Evolutionary conservation across 2,888 invertebrate genomes (phyloP).

Genomic region (Netelia inedita): DNA sequence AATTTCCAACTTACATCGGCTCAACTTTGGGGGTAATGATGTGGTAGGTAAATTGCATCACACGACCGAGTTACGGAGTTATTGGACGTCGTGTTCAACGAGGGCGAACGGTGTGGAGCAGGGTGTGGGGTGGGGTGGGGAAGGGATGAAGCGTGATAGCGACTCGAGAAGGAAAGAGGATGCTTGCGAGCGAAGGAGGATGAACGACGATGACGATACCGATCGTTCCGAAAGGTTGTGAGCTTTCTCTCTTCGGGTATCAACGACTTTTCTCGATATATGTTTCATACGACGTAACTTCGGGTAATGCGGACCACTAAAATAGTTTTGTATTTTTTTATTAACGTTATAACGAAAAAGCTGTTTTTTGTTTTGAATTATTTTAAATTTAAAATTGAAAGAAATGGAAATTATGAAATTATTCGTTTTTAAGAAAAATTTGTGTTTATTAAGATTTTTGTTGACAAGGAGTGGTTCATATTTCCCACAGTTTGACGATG

Average conservation of each 20-base stretch:
- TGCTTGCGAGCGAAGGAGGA: not conserved
- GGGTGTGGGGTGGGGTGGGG: not conserved
- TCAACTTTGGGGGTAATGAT: slow-evolving; percentile 82
- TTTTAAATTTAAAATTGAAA: too few relatives aligned
- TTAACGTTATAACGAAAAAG: too few relatives aligned
- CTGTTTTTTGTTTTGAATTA: too few relatives aligned
- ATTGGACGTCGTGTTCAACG: slow-evolving; percentile 77
- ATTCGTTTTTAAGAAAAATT: too few relatives aligned
- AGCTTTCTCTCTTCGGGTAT: slow-evolving; percentile 45
- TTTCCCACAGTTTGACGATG: not conserved
- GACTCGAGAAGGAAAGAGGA: not conserved
- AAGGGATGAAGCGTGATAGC: slow-evolving; percentile 7
- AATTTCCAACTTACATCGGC: slow-evolving; percentile 84
- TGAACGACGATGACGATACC: slow-evolving; percentile 46
- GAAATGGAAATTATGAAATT: too few relatives aligned
- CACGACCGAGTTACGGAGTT: slow-evolving; percentile 81
- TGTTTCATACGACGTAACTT: not conserved
- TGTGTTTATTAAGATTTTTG: not conserved
- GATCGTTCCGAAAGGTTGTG: slow-evolving; percentile 56
- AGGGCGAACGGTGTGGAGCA: slow-evolving; percentile 64
- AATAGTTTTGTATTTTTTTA: too few relatives aligned
- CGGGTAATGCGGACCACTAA: not conserved
- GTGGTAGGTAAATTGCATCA: slow-evolving; percentile 84
- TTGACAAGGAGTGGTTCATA: not conserved
- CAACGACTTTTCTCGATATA: not conserved